Conservation (phyloP, 2,888 invertebrate genomes). For the Dicranocentrus wangi region DNA sequence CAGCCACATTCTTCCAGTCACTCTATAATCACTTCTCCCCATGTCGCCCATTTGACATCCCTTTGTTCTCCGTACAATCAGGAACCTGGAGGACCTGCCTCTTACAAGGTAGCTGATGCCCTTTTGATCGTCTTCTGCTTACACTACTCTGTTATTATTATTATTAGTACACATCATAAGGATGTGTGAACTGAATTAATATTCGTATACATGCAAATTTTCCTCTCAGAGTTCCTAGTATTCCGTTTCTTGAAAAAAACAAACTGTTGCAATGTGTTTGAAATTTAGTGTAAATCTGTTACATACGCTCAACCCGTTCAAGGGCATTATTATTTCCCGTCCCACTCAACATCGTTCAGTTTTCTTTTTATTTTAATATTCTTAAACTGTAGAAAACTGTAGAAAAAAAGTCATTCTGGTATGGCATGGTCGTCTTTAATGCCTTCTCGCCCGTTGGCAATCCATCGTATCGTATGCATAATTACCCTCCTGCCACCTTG, state of each 20-base stretch:
- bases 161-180: not conserved
- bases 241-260: not conserved
- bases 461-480: too few species aligned
- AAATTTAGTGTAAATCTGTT: not conserved
- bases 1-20: conserved; percentile 50
- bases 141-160: not conserved
- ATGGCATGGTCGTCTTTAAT: too few species aligned
- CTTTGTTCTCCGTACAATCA: conserved; percentile 70
- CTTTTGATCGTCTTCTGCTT: not conserved
- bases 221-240: not conserved
- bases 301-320: too few species aligned
- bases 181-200: too few species aligned
- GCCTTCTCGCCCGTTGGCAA: too few species aligned
- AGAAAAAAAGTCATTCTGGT: too few species aligned
- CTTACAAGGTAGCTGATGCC: conserved; percentile 40
- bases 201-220: not conserved
- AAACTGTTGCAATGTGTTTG: not conserved
- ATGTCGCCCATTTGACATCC: conserved; percentile 72
- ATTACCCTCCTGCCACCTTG: too few species aligned
- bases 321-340: too few species aligned
- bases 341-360: too few species aligned
- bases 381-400: too few species aligned
- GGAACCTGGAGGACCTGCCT: not conserved
- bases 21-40: conserved; percentile 73
- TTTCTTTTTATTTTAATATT: too few species aligned